A percentile compares a stretch with the other conserved stretches of the same genome.
phyloP scores from a whole-genome alignment of 2,797 vertebrate species.

The Fistularia commersonii region DNA sequence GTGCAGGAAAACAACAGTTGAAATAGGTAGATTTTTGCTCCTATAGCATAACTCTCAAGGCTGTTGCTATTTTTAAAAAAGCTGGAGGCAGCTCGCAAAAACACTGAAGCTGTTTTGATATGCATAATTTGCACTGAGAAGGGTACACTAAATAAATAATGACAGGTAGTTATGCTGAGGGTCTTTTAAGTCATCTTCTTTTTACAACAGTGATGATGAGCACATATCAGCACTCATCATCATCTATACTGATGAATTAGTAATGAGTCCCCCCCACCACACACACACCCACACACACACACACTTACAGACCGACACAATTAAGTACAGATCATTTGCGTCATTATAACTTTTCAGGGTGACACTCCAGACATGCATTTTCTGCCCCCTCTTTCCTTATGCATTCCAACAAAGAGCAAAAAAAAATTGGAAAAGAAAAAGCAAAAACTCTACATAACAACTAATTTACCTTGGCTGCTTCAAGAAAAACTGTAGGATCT shows the following conservation, averaged over 20 bases:
- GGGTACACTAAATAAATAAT: conserved; percentile 1
- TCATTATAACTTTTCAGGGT: no score
- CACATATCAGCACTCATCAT: conserved; percentile 11
- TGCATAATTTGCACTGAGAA: conserved; percentile 12
- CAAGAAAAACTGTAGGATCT: no score
- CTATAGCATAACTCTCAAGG: no score
- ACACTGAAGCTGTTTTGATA: conserved; percentile 6
- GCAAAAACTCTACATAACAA: no score
- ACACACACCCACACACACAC: conserved; percentile 6
- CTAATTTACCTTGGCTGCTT: no score
- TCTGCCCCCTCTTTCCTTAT: no score
- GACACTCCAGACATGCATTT: no score
- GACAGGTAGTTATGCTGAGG: neutral
- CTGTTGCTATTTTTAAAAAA: neutral
- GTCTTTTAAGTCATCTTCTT: neutral
- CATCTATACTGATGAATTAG: conserved; percentile 2
- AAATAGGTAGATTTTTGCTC: no score
- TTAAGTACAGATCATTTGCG: neutral
- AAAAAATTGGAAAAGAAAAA: no score
- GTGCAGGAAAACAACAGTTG: no score
- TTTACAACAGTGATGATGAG: conserved; percentile 17
- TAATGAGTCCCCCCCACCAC: neutral
- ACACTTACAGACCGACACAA: conserved; percentile 9
- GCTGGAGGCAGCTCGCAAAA: conserved; percentile 12
- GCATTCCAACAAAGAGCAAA: no score